A percentile compares a stretch with the other conserved stretches of the same genome.
phyloP scores from a whole-genome alignment of 2,113 vertebrate genomes.

The Poeciliopsis prolifica region DNA sequence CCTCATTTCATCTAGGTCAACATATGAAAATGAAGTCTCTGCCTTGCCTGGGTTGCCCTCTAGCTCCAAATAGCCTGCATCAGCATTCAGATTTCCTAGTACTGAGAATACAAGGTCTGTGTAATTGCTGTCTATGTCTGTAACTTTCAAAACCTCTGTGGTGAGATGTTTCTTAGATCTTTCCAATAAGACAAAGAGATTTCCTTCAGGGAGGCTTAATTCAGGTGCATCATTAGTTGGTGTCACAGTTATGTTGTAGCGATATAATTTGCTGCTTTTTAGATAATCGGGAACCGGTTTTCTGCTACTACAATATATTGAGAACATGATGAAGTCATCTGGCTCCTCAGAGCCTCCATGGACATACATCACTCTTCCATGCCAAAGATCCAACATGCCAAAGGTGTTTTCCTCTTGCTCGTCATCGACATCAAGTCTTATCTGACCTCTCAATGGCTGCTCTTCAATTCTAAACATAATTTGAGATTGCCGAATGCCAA shows the following conservation, averaged over 20 bases:
- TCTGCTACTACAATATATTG: constrained; percentile 81
- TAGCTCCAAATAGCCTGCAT: constrained; percentile 88
- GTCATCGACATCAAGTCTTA: constrained; percentile 81
- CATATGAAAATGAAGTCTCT: constrained; percentile 81
- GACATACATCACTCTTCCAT: constrained; percentile 84
- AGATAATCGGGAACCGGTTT: constrained; percentile 80
- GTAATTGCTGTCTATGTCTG: constrained; percentile 84
- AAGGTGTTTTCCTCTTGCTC: constrained; percentile 81
- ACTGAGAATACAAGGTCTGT: constrained; percentile 81
- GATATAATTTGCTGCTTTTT: constrained; percentile 74
- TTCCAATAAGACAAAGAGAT: constrained; percentile 86
- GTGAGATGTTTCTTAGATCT: constrained; percentile 87
- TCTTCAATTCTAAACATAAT: constrained; percentile 84
- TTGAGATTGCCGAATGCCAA: constrained; percentile 86
- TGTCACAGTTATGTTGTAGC: constrained; percentile 83
- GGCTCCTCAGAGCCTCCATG: constrained; percentile 88
- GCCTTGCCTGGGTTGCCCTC: constrained; percentile 77
- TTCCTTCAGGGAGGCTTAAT: constrained; percentile 85
- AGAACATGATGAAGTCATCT: constrained; percentile 86
- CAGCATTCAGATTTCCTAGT: constrained; percentile 86
- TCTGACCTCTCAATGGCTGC: constrained; percentile 80
- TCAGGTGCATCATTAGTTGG: constrained; percentile 88
- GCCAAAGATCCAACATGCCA: constrained; percentile 86
- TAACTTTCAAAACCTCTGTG: constrained; percentile 79
- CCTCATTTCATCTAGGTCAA: constrained; percentile 80